A percentile compares a stretch with the other conserved stretches of the same genome.
Evolutionary conservation across 2,113 vertebrate species (phyloP).

Genomic region (Stigmatopora nigra): DNA sequence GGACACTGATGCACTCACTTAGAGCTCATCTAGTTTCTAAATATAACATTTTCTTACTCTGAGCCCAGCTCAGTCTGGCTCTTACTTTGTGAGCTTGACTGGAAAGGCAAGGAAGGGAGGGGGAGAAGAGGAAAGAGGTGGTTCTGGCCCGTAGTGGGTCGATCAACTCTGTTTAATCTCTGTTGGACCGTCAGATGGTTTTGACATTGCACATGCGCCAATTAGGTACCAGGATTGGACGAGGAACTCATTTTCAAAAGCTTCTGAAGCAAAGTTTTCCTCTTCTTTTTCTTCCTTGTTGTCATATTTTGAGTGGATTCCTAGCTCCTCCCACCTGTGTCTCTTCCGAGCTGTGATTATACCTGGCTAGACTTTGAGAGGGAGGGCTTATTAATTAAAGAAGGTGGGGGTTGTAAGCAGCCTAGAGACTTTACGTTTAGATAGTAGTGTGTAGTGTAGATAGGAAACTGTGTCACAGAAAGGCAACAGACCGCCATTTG

Average conservation of each 20-base stretch:
- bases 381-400: slow-evolving; percentile 50
- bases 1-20: background rate
- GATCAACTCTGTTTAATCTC: slow-evolving; percentile 57
- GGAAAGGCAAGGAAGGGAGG: slow-evolving; percentile 46
- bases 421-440: background rate
- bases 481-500: background rate
- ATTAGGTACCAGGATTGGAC: slow-evolving; percentile 61
- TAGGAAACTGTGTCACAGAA: background rate
- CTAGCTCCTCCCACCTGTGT: slow-evolving; percentile 14
- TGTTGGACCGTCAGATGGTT: slow-evolving; percentile 54
- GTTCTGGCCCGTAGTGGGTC: slow-evolving; percentile 13
- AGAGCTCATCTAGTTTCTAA: slow-evolving; percentile 25
- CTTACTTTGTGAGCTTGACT: slow-evolving; percentile 21
- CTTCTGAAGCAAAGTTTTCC: slow-evolving; percentile 36
- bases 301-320: slow-evolving; percentile 41
- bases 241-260: slow-evolving; percentile 46
- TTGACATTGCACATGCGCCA: slow-evolving; percentile 54
- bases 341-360: slow-evolving; percentile 46
- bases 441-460: background rate
- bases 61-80: slow-evolving; percentile 19
- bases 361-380: slow-evolving; percentile 61
- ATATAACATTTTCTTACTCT: slow-evolving; percentile 41
- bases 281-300: slow-evolving; percentile 28
- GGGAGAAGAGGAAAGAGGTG: slow-evolving; percentile 30
- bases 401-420: slow-evolving; percentile 1